Base-by-base conservation (phyloP, 2,797 vertebrate species). In the Cyclopterus lumpus region DNA sequence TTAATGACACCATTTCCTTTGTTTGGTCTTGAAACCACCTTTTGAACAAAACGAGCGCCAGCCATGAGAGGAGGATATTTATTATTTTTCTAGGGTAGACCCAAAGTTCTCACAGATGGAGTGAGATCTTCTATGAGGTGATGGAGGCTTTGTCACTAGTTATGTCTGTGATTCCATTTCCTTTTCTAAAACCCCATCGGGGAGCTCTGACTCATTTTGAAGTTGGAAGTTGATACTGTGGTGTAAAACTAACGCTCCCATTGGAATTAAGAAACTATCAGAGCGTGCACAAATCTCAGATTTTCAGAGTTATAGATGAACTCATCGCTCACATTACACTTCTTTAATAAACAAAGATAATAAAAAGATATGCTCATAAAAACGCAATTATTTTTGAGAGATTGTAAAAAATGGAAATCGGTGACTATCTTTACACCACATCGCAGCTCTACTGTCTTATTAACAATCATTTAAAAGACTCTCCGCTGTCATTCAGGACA, bases 131-230 rank as follows among this genome's bases (percentile, higher is more conserved):
- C 83, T 85, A 81, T 88, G 92, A 87, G 91, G 91, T 91, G 89
- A 93, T 88, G 86, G 91, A 91, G 90, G 90, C 90, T 94, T 92
- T 94, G 93, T 93, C 91, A 90, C 86, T 86, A 91, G 90, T 93
- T 91, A 91, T 88, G 89, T 92, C 89, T 91, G 82, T 90, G 90
- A 91, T 93, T 93, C 89, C 88, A 87, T 93, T 89, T 91, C 90
- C 88, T 91, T 91, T 87, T 86, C 85, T 86, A 83, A 90, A 90
- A 72, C 83, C 88, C 89, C 90, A 80, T 57, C 12, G 73, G 89
- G 93, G 91, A 91, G 73, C 88, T 51, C 73, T 92, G 90, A 92
- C 90, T 93, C 92, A 89, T 92, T 90, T 91, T 93, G 89, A 92
- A 91, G 91, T 90, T 93, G 89, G 89, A 93, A 93, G 89, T 93